Evolutionary conservation across 1,140 invertebrate genomes (phyloP).

Genomic region (Drosophila biarmipes): DNA sequence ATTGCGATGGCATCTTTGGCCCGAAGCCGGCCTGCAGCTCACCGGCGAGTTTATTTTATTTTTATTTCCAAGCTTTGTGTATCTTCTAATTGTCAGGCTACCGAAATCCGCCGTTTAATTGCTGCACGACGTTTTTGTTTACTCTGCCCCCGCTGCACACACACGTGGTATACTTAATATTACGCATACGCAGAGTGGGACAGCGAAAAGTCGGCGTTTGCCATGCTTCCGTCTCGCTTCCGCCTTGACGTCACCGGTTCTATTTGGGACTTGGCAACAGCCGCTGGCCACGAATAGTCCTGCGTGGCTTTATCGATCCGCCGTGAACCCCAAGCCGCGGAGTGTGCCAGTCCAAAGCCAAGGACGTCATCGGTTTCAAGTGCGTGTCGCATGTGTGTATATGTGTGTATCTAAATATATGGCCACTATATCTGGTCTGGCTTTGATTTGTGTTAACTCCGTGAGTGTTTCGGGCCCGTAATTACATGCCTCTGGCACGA

Average conservation of each 20-base stretch:
- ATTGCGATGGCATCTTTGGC: conserved; percentile 41
- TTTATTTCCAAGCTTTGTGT: conserved; percentile 18
- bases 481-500: conserved; percentile 49
- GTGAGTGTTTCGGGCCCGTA: conserved; percentile 24
- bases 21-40: conserved; percentile 17
- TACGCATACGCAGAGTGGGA: conserved; percentile 54
- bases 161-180: conserved; percentile 63
- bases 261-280: conserved; percentile 74
- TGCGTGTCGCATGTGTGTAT: conserved; percentile 46
- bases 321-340: conserved; percentile 45
- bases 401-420: neutral
- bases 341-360: conserved; percentile 61
- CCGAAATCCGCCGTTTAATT: conserved; percentile 17
- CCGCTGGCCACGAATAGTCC: conserved; percentile 37
- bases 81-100: conserved; percentile 51
- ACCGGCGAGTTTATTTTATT: conserved; percentile 16
- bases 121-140: conserved; percentile 44
- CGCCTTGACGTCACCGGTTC: conserved; percentile 74
- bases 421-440: conserved; percentile 12
- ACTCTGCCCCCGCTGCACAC: conserved; percentile 12
- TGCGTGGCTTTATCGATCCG: conserved; percentile 69
- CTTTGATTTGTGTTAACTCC: conserved; percentile 40
- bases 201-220: neutral
- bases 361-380: conserved; percentile 77
- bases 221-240: conserved; percentile 58